phyloP scores from a whole-genome alignment of 2,888 invertebrate genomes.

The Anorthoa munda region DNA sequence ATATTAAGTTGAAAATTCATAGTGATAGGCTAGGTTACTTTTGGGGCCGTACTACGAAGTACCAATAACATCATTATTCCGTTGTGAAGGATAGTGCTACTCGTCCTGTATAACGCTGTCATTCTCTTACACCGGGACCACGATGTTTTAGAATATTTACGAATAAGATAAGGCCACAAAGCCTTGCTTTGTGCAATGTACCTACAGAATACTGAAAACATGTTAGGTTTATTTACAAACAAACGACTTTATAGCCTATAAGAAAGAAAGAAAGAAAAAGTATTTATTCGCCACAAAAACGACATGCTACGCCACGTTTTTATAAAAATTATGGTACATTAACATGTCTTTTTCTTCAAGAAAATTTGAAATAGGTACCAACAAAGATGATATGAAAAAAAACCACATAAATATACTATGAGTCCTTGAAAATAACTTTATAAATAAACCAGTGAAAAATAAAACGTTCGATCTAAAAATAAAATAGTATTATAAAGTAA shows the following conservation, averaged over 20 bases:
- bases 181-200: constrained; percentile 9
- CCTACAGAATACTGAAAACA: constrained; percentile 15
- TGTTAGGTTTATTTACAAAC: constrained; percentile 25
- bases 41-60: too few relatives aligned
- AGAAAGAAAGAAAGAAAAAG: too few relatives aligned
- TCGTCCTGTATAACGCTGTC: too few relatives aligned
- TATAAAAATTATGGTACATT: neutral
- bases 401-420: too few relatives aligned
- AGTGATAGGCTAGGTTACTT: neutral
- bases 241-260: constrained; percentile 8
- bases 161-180: neutral
- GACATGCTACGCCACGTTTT: too few relatives aligned
- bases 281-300: too few relatives aligned
- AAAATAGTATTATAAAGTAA: neutral
- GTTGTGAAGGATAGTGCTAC: too few relatives aligned
- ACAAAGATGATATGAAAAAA: neutral
- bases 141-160: neutral
- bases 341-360: neutral
- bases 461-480: too few relatives aligned
- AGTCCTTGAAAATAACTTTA: neutral
- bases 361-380: neutral
- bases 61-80: too few relatives aligned
- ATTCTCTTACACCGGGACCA: too few relatives aligned
- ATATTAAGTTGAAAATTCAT: neutral
- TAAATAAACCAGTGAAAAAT: neutral